A percentile compares a stretch with the other conserved stretches of the same genome.
phyloP scores from a whole-genome alignment of 2,797 vertebrate genomes.

The Lophius americanus region DNA sequence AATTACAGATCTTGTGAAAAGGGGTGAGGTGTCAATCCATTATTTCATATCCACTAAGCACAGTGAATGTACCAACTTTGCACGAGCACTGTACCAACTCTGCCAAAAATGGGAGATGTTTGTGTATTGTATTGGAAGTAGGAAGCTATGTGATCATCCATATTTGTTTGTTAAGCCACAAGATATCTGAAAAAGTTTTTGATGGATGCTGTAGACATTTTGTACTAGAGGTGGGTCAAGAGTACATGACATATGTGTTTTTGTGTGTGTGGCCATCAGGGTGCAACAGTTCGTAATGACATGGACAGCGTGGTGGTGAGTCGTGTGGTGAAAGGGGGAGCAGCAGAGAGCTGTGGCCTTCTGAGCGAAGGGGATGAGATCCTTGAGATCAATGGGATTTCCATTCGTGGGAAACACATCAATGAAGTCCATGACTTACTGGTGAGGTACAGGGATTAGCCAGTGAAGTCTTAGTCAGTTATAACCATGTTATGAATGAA shows the following conservation, averaged over 20 bases:
- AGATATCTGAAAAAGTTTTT: too few relatives aligned
- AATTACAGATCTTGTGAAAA: too few relatives aligned
- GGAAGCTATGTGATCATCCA: too few relatives aligned
- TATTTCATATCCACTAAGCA: too few relatives aligned
- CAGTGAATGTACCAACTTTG: too few relatives aligned
- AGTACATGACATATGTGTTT: not conserved
- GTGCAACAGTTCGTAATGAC: conserved; percentile 94
- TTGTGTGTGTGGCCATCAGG: conserved; percentile 73
- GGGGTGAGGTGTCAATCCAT: too few relatives aligned
- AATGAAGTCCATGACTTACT: conserved; percentile 95
- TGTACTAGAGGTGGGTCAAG: too few relatives aligned
- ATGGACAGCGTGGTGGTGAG: conserved; percentile 95
- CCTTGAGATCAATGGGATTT: conserved; percentile 92
- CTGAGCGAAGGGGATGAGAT: conserved; percentile 95
- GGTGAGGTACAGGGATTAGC: conserved; percentile 70
- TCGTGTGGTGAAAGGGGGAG: conserved; percentile 94
- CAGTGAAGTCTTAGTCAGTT: not conserved
- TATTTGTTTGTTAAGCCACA: too few relatives aligned
- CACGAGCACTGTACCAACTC: too few relatives aligned
- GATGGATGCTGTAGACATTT: too few relatives aligned
- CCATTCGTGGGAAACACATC: conserved; percentile 93
- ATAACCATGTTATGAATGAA: not conserved
- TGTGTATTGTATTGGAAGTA: too few relatives aligned
- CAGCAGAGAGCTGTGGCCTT: conserved; percentile 91
- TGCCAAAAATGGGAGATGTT: too few relatives aligned